Conservation (phyloP, 2,113 vertebrate genomes). For the Albula goreensis region DNA sequence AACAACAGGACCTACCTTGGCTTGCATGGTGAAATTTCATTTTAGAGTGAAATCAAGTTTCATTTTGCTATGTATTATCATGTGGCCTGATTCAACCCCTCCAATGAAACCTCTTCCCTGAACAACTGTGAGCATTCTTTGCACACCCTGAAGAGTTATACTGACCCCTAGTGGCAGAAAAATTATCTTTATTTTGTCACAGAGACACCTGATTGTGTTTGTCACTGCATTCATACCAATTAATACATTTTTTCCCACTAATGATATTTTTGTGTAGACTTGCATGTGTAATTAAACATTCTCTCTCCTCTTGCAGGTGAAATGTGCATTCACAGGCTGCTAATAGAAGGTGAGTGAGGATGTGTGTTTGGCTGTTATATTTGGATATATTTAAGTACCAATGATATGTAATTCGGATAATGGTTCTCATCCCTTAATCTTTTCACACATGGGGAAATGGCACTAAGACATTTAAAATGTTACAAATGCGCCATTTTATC, state of each 20-base stretch:
- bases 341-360: slow-evolving; percentile 78
- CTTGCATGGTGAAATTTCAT: too few relatives aligned
- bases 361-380: neutral
- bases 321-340: slow-evolving; percentile 73
- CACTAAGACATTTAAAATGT: neutral
- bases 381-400: too few relatives aligned
- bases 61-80: too few relatives aligned
- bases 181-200: neutral
- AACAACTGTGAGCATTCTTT: neutral
- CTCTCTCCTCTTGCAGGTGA: slow-evolving; percentile 68
- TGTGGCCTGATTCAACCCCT: too few relatives aligned
- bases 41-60: too few relatives aligned
- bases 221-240: neutral
- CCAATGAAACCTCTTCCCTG: too few relatives aligned
- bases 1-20: too few relatives aligned
- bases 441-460: neutral
- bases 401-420: neutral
- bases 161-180: neutral
- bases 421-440: neutral
- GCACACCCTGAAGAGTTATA: neutral
- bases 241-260: neutral
- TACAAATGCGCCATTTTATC: neutral
- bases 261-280: neutral
- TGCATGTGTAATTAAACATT: neutral
- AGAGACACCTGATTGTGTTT: neutral